Base-by-base conservation (phyloP, 2,113 vertebrate species). In the Myiozetetes cayanensis region DNA sequence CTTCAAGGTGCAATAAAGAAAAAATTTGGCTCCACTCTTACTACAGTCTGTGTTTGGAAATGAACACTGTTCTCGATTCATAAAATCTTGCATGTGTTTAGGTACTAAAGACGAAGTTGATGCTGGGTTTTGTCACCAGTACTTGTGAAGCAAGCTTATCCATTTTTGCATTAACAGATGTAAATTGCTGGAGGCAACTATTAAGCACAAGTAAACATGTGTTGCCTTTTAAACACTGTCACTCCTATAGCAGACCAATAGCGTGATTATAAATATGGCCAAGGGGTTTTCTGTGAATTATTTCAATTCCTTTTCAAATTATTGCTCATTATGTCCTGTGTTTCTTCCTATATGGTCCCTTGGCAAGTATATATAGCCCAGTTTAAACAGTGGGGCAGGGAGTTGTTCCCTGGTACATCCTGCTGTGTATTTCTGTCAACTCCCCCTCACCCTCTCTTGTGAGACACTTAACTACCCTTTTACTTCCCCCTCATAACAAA, bases 1-100 rank as follows among this genome's bases (percentile, higher is more conserved):
- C 82, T 76, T 85, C 72, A 66, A 77, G 55, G 63, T 87, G 59
- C 70, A 94, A 78, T 93, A 95, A 96, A 85, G 47, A 78, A 94
- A 91, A 87, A 84, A 83, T 58, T 93, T 94, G 93, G 76, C 84
- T 84, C 44, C 39, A 4, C 7, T 87, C 46, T 66, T 68, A 35
- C 72, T 63, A 91, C 56, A 50, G 24, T 46, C 39, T 3, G 5
- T 31, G 23, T 56, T 89, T 93, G 83, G 90, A 85, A 85, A 92
- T 66, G 92, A 95, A 67, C 24, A 17, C 43, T 91, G 53, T 27
- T 75, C 93, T 92, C 3, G 2, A 89, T 85, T 74, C 90, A 92
- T 95, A 89, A 93, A 94, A 59, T 12, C 61, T 56, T 68, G 46
- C 19, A 25, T 65, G 91, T 66, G 67, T 85, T 93, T 65, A 87